A percentile compares a stretch with the other conserved stretches of the same genome.
Conservation (phyloP, 2,113 vertebrate species). For the Podarcis cretensis region DNA sequence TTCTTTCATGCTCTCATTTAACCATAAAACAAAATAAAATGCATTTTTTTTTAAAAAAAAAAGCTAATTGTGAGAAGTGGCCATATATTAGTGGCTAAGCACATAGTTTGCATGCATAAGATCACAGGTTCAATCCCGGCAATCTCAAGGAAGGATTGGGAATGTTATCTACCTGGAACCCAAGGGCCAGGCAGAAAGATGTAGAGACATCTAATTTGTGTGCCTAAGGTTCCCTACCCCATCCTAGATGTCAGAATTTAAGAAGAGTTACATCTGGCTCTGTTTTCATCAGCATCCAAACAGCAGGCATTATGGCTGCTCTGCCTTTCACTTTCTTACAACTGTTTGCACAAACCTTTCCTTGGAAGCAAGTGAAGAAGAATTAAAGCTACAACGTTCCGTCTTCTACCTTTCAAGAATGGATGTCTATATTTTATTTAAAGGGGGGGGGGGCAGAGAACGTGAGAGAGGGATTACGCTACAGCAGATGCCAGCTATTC, state of each 20-base stretch:
- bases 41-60: too few species aligned
- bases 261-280: not conserved
- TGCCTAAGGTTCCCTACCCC: not conserved
- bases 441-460: too few species aligned
- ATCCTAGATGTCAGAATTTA: not conserved
- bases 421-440: conserved; percentile 4
- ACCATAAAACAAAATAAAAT: too few species aligned
- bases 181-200: too few species aligned
- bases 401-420: conserved; percentile 4
- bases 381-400: not conserved
- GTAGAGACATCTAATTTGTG: not conserved
- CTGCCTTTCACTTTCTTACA: not conserved
- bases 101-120: too few species aligned
- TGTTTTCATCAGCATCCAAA: not conserved
- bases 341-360: not conserved
- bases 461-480: conserved; percentile 14
- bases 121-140: too few species aligned
- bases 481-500: conserved; percentile 29
- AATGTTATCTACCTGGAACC: too few species aligned
- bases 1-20: too few species aligned
- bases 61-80: too few species aligned
- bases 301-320: too few species aligned
- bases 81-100: too few species aligned
- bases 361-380: not conserved
- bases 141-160: too few species aligned